Base-by-base conservation (phyloP, 2,888 invertebrate species). In the Auanema freiburgensis region DNA sequence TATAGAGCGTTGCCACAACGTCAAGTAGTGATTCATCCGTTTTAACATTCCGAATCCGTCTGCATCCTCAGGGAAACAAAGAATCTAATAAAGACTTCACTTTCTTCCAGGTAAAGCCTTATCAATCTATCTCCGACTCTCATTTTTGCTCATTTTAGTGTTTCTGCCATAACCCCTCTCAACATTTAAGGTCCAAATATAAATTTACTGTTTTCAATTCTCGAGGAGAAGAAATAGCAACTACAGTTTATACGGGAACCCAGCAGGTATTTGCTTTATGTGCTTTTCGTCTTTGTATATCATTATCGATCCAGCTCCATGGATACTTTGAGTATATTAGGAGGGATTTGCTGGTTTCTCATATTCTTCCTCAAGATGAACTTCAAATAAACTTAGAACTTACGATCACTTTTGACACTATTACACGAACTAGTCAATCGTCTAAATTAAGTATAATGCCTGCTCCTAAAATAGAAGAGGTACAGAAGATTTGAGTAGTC, bases 51-150 rank as follows among this genome's bases (percentile, higher is more conserved):
- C 71, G 81, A 18, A 80, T 83, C 16, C 72, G 83, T 10, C 69
- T 83, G 6, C 83, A 83, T 69, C 83, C 83, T 3, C 83, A 83
- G 61, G 83, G 83, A 4, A 83, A 83, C 66, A 83, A 83, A 59
- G 83, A 83, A 50, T 81, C 81, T 12, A 83, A 83, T 63, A 81
- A 82, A 65, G 83, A 83, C 63, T 83, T 83, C 65, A 80, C 81
- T 14, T 83, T 83, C 59, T 83, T 83, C 69, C 83, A 83, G 74
- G 81, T 79, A 41, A 14, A 25, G 10, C 23, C 49, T 23, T 53
- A n/a, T 59, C 24, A 16, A 18, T 16, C 33, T 1, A 21, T 10
- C 25, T 10, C 12, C 10, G 16, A 3, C 57, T 23, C n/a, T 18
- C n/a, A 16, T 24, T 10, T 43, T 40, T n/a, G 10, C 11, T 40